Evolutionary conservation across 2,113 vertebrate genomes (phyloP).

Genomic region (Ophthalmolycus amberensis): DNA sequence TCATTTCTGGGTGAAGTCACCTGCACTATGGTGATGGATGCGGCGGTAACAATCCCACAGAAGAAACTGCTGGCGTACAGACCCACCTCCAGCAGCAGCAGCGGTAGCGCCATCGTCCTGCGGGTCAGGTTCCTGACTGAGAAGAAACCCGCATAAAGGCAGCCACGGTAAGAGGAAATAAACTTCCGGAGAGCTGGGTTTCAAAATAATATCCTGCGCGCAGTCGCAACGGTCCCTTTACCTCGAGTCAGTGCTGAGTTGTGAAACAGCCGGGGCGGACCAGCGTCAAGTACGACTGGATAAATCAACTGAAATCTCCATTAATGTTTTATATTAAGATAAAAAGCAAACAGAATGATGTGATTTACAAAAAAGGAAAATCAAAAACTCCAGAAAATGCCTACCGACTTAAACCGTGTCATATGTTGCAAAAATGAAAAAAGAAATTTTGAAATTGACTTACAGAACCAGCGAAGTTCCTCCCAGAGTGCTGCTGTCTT

Average conservation of each 20-base stretch:
- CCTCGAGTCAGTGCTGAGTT: too few species aligned
- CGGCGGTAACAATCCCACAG: conserved; percentile 86
- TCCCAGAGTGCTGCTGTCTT: neutral
- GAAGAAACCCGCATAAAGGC: rapidly evolving
- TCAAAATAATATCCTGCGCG: conserved; percentile 43
- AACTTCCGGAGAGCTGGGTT: neutral
- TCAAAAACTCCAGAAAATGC: neutral
- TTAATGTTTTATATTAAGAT: neutral
- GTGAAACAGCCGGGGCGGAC: neutral
- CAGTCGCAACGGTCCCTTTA: too few species aligned
- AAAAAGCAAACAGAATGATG: neutral
- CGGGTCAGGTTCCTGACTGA: neutral
- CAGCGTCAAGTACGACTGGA: too few species aligned
- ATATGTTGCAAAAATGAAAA: neutral
- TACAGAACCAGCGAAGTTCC: neutral
- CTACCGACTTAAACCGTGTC: neutral
- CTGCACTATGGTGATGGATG: conserved; percentile 85
- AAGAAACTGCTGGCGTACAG: conserved; percentile 83
- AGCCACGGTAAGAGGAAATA: rapidly evolving
- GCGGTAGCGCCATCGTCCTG: conserved; percentile 79
- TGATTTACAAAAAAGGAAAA: neutral
- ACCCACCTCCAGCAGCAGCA: conserved; percentile 79
- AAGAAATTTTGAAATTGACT: neutral
- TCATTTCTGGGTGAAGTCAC: conserved; percentile 62
- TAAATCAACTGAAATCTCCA: neutral